Evolutionary conservation across 2,888 invertebrate genomes (phyloP).

Genomic region (Cartodere bifasciata): DNA sequence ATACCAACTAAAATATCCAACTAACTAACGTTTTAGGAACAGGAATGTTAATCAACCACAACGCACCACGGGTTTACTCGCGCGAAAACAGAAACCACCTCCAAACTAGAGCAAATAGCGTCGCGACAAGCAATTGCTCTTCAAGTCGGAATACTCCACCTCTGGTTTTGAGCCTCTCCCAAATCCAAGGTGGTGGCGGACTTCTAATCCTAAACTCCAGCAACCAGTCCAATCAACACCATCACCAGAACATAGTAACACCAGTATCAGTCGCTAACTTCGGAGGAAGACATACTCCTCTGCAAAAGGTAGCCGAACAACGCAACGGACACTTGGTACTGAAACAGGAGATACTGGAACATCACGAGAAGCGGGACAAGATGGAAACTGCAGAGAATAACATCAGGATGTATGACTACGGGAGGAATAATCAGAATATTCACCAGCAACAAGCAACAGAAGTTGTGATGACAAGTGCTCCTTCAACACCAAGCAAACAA

Average conservation of each 20-base stretch:
- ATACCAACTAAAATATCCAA: too few species aligned
- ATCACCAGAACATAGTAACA: constrained; percentile 46
- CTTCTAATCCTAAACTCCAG: constrained; percentile 68
- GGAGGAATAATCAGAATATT: too few species aligned
- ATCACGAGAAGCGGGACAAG: constrained; percentile 28
- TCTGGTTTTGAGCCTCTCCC: constrained; percentile 63
- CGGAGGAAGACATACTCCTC: constrained; percentile 41
- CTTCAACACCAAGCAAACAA: constrained; percentile 49
- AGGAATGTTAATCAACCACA: constrained; percentile 34
- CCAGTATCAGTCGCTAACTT: constrained; percentile 51
- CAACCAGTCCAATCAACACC: constrained; percentile 33
- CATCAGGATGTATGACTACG: constrained; percentile 38
- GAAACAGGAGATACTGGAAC: constrained; percentile 52
- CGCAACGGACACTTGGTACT: constrained; percentile 39
- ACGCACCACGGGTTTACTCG: constrained; percentile 46
- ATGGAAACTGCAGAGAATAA: constrained; percentile 37
- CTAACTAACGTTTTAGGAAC: too few species aligned
- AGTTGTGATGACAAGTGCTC: constrained; percentile 46
- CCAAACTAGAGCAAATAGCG: constrained; percentile 38
- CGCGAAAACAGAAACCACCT: constrained; percentile 40
- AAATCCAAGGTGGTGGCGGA: constrained; percentile 72
- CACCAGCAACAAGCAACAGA: constrained; percentile 32
- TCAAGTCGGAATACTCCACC: constrained; percentile 40
- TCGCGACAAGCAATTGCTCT: constrained; percentile 21
- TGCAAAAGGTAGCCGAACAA: constrained; percentile 30